Percentiles rank a stretch among this genome's conserved stretches.
phyloP scores from a whole-genome alignment of 1,140 invertebrate species.

The Argopecten irradians region DNA sequence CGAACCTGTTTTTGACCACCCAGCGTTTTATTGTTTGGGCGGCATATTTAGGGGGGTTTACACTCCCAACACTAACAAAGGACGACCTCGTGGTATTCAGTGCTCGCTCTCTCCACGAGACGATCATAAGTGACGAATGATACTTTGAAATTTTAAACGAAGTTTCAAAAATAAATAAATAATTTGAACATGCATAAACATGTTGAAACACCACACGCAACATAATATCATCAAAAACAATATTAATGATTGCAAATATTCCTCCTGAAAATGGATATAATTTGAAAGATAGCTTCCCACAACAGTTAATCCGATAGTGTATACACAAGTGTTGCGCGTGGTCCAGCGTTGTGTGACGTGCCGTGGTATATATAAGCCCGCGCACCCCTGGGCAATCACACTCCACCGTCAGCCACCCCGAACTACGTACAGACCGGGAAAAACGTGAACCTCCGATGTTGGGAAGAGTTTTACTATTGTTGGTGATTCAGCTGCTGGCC shows the following conservation, averaged over 20 bases:
- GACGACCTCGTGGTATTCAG: background rate
- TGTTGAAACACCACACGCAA: background rate
- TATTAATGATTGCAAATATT: background rate
- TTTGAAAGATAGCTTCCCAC: background rate
- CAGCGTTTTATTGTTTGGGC: no score
- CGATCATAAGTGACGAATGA: background rate
- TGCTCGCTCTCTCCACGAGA: background rate
- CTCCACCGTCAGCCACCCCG: background rate
- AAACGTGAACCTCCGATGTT: background rate
- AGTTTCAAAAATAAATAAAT: background rate
- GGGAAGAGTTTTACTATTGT: background rate
- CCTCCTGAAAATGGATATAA: background rate
- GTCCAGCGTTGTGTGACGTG: background rate
- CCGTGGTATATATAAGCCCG: conserved; percentile 10
- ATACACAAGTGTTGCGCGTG: background rate
- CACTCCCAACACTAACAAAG: no score
- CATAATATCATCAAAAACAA: background rate
- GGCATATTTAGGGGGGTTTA: no score
- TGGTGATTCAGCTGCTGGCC: background rate
- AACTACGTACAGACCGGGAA: background rate
- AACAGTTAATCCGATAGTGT: background rate
- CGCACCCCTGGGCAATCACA: background rate
- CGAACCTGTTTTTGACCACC: no score
- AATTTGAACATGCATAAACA: no score
- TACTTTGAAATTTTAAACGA: background rate